Percentiles rank a stretch among this genome's conserved stretches.
Conservation (phyloP, 2,888 invertebrate genomes). For the Drosophila yooni region DNA sequence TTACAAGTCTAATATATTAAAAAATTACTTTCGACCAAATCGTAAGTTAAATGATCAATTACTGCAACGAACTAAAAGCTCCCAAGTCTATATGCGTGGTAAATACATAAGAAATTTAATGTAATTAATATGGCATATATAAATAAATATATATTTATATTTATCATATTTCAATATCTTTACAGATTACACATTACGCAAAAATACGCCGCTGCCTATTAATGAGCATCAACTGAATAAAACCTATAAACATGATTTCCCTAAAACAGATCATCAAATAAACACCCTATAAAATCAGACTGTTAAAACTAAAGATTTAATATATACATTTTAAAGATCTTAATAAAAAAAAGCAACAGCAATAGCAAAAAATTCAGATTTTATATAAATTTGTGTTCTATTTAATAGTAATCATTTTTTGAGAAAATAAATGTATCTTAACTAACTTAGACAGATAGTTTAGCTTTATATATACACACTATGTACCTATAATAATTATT, state of each 20-base stretch:
- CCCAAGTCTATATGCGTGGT: slow-evolving; percentile 84
- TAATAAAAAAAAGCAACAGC: not conserved
- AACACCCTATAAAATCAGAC: not conserved
- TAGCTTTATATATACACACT: slow-evolving; percentile 19
- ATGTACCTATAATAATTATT: slow-evolving; percentile 1
- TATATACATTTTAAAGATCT: not conserved
- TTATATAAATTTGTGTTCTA: slow-evolving; percentile 7
- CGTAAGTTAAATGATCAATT: slow-evolving; percentile 87
- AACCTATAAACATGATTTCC: slow-evolving; percentile 10
- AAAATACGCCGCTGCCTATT: slow-evolving; percentile 37
- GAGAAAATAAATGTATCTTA: slow-evolving; percentile 35
- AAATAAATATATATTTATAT: not conserved
- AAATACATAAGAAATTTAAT: slow-evolving; percentile 1
- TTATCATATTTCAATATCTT: not conserved
- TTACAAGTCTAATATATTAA: slow-evolving; percentile 88
- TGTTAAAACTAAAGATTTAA: not conserved
- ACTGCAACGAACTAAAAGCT: slow-evolving; percentile 86
- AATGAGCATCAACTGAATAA: slow-evolving; percentile 5
- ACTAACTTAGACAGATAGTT: slow-evolving; percentile 18
- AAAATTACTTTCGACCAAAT: slow-evolving; percentile 89
- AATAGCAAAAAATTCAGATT: not conserved
- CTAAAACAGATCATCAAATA: not conserved
- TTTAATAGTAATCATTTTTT: slow-evolving; percentile 33
- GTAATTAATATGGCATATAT: not conserved
- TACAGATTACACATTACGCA: slow-evolving; percentile 34